phyloP scores from a whole-genome alignment of 30 jellyfish, hydroid and myxozoan species.

The Aurelia sp. region DNA sequence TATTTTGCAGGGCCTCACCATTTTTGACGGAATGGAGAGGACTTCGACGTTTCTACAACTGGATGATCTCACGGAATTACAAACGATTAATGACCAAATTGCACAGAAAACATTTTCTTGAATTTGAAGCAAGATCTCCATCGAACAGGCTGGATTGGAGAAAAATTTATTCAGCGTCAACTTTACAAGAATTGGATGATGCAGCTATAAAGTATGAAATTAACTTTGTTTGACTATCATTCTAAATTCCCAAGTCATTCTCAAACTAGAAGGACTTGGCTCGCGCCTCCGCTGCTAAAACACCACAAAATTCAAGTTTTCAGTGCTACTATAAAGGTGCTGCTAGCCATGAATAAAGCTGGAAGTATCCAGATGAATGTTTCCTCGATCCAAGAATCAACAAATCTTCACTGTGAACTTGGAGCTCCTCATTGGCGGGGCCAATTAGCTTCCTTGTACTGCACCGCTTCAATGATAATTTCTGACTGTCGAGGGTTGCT shows the following conservation, averaged over 20 bases:
- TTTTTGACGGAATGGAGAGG: conserved; percentile 77
- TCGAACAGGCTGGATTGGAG: conserved; percentile 77
- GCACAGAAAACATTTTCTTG: conserved; percentile 61
- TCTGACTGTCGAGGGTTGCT: too few relatives aligned
- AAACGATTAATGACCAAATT: conserved; percentile 44
- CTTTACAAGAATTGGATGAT: conserved; percentile 80
- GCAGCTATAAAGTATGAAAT: conserved; percentile 29
- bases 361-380: too few relatives aligned
- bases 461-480: too few relatives aligned
- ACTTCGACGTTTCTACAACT: conserved; percentile 79
- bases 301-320: too few relatives aligned
- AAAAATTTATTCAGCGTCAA: conserved; percentile 70
- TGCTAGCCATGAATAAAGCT: too few relatives aligned
- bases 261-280: too few relatives aligned
- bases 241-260: neutral
- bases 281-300: too few relatives aligned
- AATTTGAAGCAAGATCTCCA: conserved; percentile 24
- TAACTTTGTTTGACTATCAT: neutral
- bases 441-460: too few relatives aligned
- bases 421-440: too few relatives aligned
- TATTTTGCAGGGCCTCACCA: conserved; percentile 62
- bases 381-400: too few relatives aligned
- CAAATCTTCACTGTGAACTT: too few relatives aligned
- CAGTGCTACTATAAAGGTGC: too few relatives aligned
- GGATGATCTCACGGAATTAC: conserved; percentile 66